Conservation (phyloP, 2,113 vertebrate genomes). For the Chaenocephalus aceratus region DNA sequence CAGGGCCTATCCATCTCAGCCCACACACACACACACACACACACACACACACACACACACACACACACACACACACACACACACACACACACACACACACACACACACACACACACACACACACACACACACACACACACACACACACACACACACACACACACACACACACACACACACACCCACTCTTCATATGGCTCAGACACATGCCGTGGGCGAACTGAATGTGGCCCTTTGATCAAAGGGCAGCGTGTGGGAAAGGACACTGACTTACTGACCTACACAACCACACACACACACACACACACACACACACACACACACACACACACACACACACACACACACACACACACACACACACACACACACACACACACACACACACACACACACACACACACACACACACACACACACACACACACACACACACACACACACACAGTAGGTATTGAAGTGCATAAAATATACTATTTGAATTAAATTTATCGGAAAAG, state of each 20-base stretch:
- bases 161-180: slow-evolving; percentile 31
- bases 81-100: slow-evolving; percentile 35
- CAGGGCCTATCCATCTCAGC: slow-evolving; percentile 58
- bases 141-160: slow-evolving; percentile 47
- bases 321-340: slow-evolving; percentile 22
- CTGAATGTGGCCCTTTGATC: slow-evolving; percentile 73
- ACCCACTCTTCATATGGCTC: slow-evolving; percentile 65
- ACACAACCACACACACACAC: background rate
- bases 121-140: slow-evolving; percentile 44
- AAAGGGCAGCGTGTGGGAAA: slow-evolving; percentile 62
- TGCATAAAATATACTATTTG: no score
- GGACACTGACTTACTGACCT: slow-evolving; percentile 65
- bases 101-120: slow-evolving; percentile 36
- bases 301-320: slow-evolving; percentile 14
- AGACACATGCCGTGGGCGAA: slow-evolving; percentile 69
- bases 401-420: no score
- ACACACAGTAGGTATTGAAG: no score
- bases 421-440: no score
- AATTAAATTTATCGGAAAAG: no score
- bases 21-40: slow-evolving; percentile 41
- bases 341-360: slow-evolving; percentile 24
- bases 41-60: slow-evolving; percentile 48
- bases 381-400: slow-evolving; percentile 10
- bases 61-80: slow-evolving; percentile 19
- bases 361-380: no score